Evolutionary conservation across 2,888 invertebrate genomes (phyloP), one percentile per base, ranked within the genome.

Genomic region (Deladenus siricidicola): DNA sequence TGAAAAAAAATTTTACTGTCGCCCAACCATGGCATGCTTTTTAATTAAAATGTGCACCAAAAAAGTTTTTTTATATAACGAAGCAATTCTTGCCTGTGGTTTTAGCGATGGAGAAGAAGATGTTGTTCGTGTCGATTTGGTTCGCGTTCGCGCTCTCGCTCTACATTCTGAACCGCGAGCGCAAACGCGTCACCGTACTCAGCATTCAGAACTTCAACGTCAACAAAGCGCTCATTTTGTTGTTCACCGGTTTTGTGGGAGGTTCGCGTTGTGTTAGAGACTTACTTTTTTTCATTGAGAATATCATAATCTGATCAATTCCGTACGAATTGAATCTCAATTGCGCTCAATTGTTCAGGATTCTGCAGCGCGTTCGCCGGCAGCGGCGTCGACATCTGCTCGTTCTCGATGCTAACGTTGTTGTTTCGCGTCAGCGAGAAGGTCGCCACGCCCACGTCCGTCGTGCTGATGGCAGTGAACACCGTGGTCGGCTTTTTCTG

Each of bases 371-470:
- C 64, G 2, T 64, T 64, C 34, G 34, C 64, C 29, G 63, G 63
- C n/a, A 30, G 29, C 47, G 56, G 59, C 3, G 56, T 56, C 44
- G 56, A 60, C 51, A 65, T 63, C 21, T 64, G 64, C 54, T 45
- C 63, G 8, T 64, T 64, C 44, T 66, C 59, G 3, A 56, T 64
- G 19, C 50, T 64, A 17, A 64, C 64, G 8, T 49, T 65, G 17
- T 44, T 64, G 26, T 65, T 64, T 44, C 64, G 64, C n/a, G 59
- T 63, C 10, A 50, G 56, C 26, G 62, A 67, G 54, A 70, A 76
- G 61, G 68, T 75, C n/a, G 74, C 73, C 43, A 75, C 75, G 14
- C 74, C 74, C 14, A 76, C 74, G 0, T 70, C 71, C 2, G 71
- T 76, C 3, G 59, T 73, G 10, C 64, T 76, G 34, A 72, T 74